Conservation (phyloP, 2,113 vertebrate genomes). For the Oxygymnocypris stewartii region DNA sequence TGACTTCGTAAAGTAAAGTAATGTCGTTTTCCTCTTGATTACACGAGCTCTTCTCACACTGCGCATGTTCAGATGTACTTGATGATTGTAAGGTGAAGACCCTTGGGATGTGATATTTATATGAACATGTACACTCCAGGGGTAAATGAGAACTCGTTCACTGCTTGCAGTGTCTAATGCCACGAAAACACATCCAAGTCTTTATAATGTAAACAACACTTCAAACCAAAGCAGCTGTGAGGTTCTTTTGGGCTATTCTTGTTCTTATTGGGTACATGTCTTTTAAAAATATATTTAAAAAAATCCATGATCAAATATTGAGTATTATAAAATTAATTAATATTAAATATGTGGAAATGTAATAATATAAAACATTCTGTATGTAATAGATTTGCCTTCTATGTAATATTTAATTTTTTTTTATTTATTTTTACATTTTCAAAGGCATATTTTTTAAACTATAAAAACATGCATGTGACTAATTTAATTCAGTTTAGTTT, state of each 20-base stretch:
- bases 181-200: neutral
- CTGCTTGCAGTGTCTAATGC: slow-evolving; percentile 1
- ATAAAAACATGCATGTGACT: neutral
- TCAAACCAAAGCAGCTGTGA: neutral
- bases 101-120: neutral
- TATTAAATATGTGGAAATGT: neutral
- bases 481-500: neutral
- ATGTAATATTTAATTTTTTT: neutral
- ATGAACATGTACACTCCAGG: neutral
- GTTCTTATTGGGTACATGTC: neutral
- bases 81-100: neutral
- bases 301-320: too few species aligned
- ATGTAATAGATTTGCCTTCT: neutral
- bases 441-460: neutral
- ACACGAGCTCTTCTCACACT: neutral
- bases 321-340: neutral
- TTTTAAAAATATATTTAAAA: neutral
- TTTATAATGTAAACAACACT: neutral
- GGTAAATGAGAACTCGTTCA: neutral
- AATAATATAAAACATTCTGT: neutral
- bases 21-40: neutral
- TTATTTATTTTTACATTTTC: neutral
- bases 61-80: neutral
- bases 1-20: neutral
- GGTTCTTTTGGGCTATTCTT: neutral